Base-by-base conservation (phyloP, 2,797 vertebrate genomes). In the Bryconaethiops microstoma region DNA sequence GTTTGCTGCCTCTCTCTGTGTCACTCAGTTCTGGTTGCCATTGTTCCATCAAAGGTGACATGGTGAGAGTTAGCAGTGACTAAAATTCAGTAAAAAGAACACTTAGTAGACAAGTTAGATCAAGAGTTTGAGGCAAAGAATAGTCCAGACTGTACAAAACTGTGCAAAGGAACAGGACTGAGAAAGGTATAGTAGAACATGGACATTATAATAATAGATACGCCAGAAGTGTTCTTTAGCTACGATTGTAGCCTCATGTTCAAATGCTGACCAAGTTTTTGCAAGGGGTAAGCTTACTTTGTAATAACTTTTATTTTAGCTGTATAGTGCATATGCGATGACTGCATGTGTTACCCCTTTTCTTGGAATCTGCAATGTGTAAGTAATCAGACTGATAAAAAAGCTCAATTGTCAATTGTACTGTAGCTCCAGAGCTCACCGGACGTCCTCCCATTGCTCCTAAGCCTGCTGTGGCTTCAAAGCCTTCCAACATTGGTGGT, bases 381-480 rank as follows among this genome's bases (percentile, higher is more conserved):
- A 80, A 77, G 48, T 52, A 45, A 76, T 64, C 42, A 35, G 82
- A 50, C 17, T 39, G 23, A n/a, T 42, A 29, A 7, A n/a, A 21
- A 42, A n/a, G 40, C 10, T 12, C 64, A 42, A 68, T 40, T 59
- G 74, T 87, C 86, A 87, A 76, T n/a, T 76, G 4, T 59, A 17
- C 4, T 17, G 23, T 89, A 96, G 95, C 88, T 69, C 67, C 91
- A 0, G 95, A 95, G 0, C 72, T 80, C 82, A 86, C 92, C 5
- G 88, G 90, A 74, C 92, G 93, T 25, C 90, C 92, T 74, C 91
- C 90, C 42, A 90, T 94, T 0, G 84, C 89, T 65, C 95, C 93
- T 62, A 96, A 95, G 83, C 92, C 92, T 0, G 84, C 91, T 0
- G 93, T 96, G 74, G 87, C 88, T 7, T 87, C 92, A 14, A 83